A percentile compares a stretch with the other conserved stretches of the same genome.
Evolutionary conservation across 2,888 invertebrate genomes (phyloP).

Genomic region (Leptogaster cylindrica): DNA sequence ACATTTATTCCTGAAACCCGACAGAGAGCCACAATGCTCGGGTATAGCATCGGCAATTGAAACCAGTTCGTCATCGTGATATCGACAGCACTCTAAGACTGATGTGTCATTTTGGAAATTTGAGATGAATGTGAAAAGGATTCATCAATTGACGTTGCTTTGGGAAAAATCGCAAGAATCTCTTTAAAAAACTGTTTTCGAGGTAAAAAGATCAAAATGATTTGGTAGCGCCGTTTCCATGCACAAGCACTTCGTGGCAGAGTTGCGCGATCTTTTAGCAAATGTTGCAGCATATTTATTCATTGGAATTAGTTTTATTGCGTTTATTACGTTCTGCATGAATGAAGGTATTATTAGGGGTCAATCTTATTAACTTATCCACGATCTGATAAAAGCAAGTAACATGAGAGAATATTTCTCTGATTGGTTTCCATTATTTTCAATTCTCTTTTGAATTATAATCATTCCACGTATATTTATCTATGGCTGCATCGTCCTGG

Average conservation of each 20-base stretch:
- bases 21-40: conserved; percentile 43
- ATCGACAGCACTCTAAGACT: conserved; percentile 27
- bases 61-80: conserved; percentile 47
- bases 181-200: too few relatives aligned
- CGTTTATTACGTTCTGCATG: not conserved
- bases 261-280: not conserved
- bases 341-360: conserved; percentile 6
- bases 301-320: not conserved
- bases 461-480: not conserved
- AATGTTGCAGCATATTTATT: not conserved
- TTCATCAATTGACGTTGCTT: too few relatives aligned
- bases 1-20: conserved; percentile 17
- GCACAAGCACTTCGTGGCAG: too few relatives aligned
- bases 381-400: conserved; percentile 5
- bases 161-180: too few relatives aligned
- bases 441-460: conserved; percentile 22
- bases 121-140: not conserved
- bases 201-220: too few relatives aligned
- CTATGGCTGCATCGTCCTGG: conserved; percentile 13
- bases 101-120: conserved; percentile 18
- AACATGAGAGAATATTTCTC: conserved; percentile 31
- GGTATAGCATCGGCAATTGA: conserved; percentile 42
- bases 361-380: conserved; percentile 39
- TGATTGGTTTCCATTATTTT: conserved; percentile 34
- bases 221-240: too few relatives aligned